A percentile compares a stretch with the other conserved stretches of the same genome.
Conservation (phyloP, 2,797 vertebrate genomes). For the Muraenolepis orangiensis region DNA sequence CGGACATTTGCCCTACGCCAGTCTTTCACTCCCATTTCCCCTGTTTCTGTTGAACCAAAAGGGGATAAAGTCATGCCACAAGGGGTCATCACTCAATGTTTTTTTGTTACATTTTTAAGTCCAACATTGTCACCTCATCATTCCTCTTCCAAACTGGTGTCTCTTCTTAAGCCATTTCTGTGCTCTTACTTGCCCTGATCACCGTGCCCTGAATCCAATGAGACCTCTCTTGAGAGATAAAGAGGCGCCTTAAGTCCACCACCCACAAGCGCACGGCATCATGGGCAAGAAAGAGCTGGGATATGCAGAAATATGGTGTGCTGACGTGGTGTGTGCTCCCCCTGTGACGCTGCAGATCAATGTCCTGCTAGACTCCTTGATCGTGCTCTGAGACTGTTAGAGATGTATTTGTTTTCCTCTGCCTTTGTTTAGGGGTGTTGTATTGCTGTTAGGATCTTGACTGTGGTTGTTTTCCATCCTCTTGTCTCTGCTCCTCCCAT, state of each 20-base stretch:
- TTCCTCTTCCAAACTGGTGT: slow-evolving; percentile 33
- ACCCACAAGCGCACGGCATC: slow-evolving; percentile 16
- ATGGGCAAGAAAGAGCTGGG: slow-evolving; percentile 61
- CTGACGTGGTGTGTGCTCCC: slow-evolving; percentile 43
- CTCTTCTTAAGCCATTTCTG: slow-evolving; percentile 48
- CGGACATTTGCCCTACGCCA: slow-evolving; percentile 36
- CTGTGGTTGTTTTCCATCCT: background rate
- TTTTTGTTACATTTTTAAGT: slow-evolving; percentile 25
- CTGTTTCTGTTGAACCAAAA: slow-evolving; percentile 43
- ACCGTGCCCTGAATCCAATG: slow-evolving; percentile 8
- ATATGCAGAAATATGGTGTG: slow-evolving; percentile 42
- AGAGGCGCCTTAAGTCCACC: background rate
- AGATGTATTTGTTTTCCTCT: slow-evolving; percentile 15
- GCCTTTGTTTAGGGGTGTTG: slow-evolving; percentile 6
- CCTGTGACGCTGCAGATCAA: slow-evolving; percentile 55
- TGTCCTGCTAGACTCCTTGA: slow-evolving; percentile 55
- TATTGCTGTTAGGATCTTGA: slow-evolving; percentile 16
- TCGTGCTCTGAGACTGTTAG: slow-evolving; percentile 50
- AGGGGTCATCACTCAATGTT: background rate
- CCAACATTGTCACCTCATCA: slow-evolving; percentile 50
- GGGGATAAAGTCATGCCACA: slow-evolving; percentile 43
- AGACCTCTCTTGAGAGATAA: background rate
- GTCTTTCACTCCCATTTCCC: slow-evolving; percentile 31
- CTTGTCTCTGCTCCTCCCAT: background rate
- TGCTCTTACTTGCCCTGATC: slow-evolving; percentile 54